These are phyloP conservation scores for Chaenogobius annularis DNA, from an alignment of 2,113 vertebrate genomes.

Conservation along the genomic window DNA sequence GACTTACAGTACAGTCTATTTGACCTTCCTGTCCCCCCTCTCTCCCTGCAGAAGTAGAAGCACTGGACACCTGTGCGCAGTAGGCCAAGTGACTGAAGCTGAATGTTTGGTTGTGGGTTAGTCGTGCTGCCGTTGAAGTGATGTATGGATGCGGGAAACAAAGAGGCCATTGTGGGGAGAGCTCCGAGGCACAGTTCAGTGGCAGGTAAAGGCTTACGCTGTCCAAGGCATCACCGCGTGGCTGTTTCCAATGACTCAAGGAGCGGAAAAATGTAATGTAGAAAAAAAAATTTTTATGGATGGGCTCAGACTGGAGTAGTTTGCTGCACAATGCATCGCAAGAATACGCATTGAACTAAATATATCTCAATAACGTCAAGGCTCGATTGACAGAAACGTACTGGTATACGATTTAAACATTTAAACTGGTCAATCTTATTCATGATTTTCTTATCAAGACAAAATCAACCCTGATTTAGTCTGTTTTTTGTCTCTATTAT, in stretches of 20 bases:
- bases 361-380: no score
- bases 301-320: background rate
- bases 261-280: background rate
- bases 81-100: background rate
- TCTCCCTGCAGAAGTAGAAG: background rate
- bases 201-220: constrained; percentile 2
- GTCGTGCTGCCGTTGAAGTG: background rate
- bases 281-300: background rate
- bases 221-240: background rate
- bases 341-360: no score
- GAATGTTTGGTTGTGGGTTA: background rate
- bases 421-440: no score
- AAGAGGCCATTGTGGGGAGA: background rate
- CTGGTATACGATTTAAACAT: no score
- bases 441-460: no score
- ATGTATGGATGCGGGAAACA: background rate
- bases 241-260: background rate
- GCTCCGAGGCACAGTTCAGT: constrained; percentile 1
- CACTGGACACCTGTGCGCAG: background rate
- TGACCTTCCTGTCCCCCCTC: background rate
- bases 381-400: no score
- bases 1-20: background rate
- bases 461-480: no score
- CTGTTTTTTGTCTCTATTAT: no score
- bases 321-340: no score